Evolutionary conservation across 2,888 invertebrate species (phyloP), one percentile per base, ranked within the genome.

Genomic region (Nymphalis urticae): DNA sequence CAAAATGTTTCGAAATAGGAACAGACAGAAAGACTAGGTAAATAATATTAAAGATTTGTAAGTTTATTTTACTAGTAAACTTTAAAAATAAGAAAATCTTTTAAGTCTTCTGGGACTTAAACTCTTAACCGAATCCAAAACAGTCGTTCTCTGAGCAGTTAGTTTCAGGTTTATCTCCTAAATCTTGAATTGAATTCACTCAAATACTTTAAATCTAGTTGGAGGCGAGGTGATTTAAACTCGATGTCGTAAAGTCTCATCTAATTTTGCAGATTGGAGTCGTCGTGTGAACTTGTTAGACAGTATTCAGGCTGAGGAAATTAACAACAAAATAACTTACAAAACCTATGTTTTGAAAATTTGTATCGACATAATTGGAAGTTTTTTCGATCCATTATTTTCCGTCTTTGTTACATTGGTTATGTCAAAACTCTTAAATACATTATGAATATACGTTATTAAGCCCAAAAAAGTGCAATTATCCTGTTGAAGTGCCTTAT

Each of bases 161-260:
- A 42, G 36, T 58, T 42, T 58, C 58, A 42, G n/a, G 42, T 21
- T 54, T 58, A 58, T 58, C 58, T 58, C 19, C 42, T 16, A 42
- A 58, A 58, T 58, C 58, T 58, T 32, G 42, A 58, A 58, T 36
- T 42, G 58, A 58, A 58, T 58, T 58, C 42, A 58, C 58, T 58
- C 58, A 42, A 58, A 36, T 56, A 56, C 54, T 56, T 56, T 56
- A 56, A 17, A 42, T 36, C 58, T 58, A 36, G 58, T 42, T 36
- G 58, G 58, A 36, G 9, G 58, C 48, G 61, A 61, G 48, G 61
- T 61, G 48, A 61, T 61, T 61, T 61, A 61, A 61, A 61, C 58
- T 58, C 19, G 19, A 48, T 61, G 61, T 48, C 47, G 47, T 61
- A 27, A 61, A 61, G 17, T 48, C 42, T 5, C 48, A 48, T 27